These are phyloP conservation scores for Elephas maximus DNA, from an alignment of 2,113 vertebrate genomes.

Conservation along the genomic window DNA sequence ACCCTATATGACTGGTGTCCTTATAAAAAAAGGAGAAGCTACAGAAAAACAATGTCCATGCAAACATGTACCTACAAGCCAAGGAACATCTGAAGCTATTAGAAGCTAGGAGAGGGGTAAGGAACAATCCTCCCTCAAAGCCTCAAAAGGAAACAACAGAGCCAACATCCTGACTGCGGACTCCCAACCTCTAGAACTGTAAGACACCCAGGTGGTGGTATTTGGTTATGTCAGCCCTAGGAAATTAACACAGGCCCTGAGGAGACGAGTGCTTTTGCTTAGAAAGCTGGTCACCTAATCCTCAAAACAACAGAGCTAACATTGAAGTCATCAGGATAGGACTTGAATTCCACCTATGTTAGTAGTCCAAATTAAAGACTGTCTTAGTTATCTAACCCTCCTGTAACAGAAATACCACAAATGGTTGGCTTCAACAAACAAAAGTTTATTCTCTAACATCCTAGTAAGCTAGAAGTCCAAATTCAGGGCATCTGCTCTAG, in stretches of 20 bases:
- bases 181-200: background rate
- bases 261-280: background rate
- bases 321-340: background rate
- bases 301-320: conserved; percentile 14
- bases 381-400: too few species aligned
- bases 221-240: background rate
- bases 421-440: too few species aligned
- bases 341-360: conserved; percentile 15
- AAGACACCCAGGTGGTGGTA: background rate
- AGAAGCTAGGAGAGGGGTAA: background rate
- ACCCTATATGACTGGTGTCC: background rate
- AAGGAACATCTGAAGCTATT: background rate
- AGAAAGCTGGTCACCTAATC: conserved; percentile 31
- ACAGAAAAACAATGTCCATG: background rate
- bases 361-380: conserved; percentile 18
- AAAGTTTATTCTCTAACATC: too few species aligned
- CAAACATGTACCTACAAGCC: background rate
- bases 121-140: background rate
- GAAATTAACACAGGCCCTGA: background rate
- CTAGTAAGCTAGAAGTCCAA: too few species aligned
- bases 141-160: background rate
- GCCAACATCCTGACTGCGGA: background rate
- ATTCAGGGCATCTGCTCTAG: too few species aligned
- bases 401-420: too few species aligned
- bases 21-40: background rate